Evolutionary conservation across 2,797 vertebrate genomes (phyloP).

Genomic region (Hypotaenidia philippensis): DNA sequence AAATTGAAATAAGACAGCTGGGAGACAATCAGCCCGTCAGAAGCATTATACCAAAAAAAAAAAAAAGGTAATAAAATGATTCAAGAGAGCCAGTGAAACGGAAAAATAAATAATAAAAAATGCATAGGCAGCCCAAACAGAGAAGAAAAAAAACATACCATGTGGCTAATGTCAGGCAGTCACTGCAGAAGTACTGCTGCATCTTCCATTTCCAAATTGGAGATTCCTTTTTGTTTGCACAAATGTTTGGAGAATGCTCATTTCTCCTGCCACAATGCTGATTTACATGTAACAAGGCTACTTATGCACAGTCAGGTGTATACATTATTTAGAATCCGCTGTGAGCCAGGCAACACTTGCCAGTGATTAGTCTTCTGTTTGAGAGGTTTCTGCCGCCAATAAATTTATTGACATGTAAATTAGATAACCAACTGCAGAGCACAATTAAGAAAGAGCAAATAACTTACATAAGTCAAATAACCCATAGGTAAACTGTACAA

Average conservation of each 20-base stretch:
- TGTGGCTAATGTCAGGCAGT: background rate
- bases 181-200: background rate
- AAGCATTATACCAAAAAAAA: background rate
- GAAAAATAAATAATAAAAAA: background rate
- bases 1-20: background rate
- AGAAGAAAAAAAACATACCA: background rate
- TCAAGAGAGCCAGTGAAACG: background rate
- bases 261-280: background rate
- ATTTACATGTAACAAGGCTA: background rate
- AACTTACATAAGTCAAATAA: background rate
- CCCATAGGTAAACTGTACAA: background rate
- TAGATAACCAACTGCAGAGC: background rate
- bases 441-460: background rate
- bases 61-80: background rate
- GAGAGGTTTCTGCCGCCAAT: background rate
- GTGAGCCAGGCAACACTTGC: background rate
- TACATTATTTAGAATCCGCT: background rate
- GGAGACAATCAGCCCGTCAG: background rate
- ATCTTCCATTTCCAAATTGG: background rate
- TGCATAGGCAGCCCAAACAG: background rate
- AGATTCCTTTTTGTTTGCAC: background rate
- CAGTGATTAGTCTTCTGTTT: background rate
- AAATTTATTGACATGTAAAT: conserved; percentile 13
- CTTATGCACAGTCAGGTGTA: background rate
- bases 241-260: background rate